Evolutionary conservation across 2,797 vertebrate species (phyloP).

Genomic region (Vireo griseus): DNA sequence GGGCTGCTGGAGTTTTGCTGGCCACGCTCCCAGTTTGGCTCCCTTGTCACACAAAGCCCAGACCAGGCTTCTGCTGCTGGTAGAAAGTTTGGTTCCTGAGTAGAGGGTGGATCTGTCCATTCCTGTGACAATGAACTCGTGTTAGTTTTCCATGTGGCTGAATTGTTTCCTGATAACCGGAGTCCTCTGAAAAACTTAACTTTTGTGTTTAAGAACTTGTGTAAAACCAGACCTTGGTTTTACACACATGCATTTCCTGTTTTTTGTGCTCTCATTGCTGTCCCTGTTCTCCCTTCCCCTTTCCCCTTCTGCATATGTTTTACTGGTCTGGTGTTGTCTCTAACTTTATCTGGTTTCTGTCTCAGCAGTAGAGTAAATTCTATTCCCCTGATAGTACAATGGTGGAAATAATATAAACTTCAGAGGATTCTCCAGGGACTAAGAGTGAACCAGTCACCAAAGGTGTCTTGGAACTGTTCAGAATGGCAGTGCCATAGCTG

Average conservation of each 20-base stretch:
- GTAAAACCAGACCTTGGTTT: slow-evolving; percentile 29
- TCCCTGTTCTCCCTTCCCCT: slow-evolving; percentile 40
- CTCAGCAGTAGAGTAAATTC: slow-evolving; percentile 66
- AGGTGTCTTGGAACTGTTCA: slow-evolving; percentile 55
- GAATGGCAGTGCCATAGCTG: slow-evolving; percentile 34
- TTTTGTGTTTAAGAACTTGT: background rate
- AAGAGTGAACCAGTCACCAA: slow-evolving; percentile 55
- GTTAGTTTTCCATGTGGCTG: background rate
- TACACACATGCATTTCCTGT: slow-evolving; percentile 38
- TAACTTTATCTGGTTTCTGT: slow-evolving; percentile 66
- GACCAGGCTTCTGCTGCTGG: background rate
- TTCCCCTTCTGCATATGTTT: slow-evolving; percentile 46
- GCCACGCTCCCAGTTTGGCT: background rate
- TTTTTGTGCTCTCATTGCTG: slow-evolving; percentile 40
- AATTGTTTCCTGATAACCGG: slow-evolving; percentile 3
- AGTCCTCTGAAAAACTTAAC: background rate
- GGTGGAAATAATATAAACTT: slow-evolving; percentile 53
- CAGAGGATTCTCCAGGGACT: slow-evolving; percentile 65
- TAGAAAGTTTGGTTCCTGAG: background rate
- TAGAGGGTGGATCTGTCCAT: background rate
- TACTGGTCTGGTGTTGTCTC: slow-evolving; percentile 58
- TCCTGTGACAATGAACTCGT: background rate
- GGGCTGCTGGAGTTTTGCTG: background rate
- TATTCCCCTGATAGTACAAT: slow-evolving; percentile 60
- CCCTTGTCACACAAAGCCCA: background rate